Evolutionary conservation across 2,797 vertebrate species (phyloP).

Genomic region (Cirrhinus molitorella): DNA sequence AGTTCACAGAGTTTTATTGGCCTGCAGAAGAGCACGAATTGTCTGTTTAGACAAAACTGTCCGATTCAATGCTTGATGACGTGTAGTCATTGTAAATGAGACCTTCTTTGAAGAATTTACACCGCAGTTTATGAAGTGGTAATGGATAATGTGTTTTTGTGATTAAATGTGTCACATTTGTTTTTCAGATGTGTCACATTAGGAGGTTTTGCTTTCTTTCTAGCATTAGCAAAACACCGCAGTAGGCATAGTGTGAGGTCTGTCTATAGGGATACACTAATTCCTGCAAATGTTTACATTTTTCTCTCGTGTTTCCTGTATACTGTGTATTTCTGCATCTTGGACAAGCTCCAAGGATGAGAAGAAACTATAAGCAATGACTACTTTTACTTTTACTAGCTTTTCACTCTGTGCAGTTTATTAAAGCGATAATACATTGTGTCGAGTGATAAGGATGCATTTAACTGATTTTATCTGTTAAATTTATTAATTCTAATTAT

Average conservation of each 20-base stretch:
- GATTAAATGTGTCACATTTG: constrained; percentile 17
- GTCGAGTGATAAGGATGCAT: background rate
- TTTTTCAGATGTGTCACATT: constrained; percentile 28
- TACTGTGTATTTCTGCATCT: background rate
- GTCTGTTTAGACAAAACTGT: background rate
- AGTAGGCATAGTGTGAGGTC: background rate
- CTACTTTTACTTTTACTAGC: background rate
- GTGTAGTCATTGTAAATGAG: background rate
- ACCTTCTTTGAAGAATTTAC: background rate
- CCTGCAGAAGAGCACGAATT: constrained; percentile 1
- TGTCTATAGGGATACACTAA: background rate
- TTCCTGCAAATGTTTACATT: background rate
- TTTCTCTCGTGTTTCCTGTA: constrained; percentile 3
- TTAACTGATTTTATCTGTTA: background rate
- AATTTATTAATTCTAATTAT: background rate
- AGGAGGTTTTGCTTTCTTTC: background rate
- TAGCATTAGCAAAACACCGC: background rate
- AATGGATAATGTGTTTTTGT: constrained; percentile 2
- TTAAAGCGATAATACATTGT: background rate
- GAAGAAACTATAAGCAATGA: background rate
- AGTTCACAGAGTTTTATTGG: constrained; percentile 20
- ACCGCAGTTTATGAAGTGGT: constrained; percentile 4
- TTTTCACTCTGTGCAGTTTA: background rate
- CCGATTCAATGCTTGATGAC: background rate
- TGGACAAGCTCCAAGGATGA: background rate